Conservation (phyloP, 2,888 invertebrate genomes). For the Eristalis pertinax region DNA sequence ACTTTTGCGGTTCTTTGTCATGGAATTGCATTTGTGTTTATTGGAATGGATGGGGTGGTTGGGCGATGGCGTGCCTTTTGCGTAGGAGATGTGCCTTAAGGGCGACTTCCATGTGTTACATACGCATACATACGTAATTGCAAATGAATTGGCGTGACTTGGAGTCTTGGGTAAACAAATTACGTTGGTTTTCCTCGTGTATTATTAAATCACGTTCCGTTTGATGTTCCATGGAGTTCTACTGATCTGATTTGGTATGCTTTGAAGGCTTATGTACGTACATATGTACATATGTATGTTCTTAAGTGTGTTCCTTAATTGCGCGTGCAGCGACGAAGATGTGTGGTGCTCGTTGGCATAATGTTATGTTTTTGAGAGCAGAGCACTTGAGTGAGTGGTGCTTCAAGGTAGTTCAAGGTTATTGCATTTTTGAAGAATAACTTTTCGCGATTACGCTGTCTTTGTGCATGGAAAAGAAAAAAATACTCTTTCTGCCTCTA, state of each 20-base stretch:
- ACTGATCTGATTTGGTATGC: neutral
- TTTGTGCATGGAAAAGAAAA: neutral
- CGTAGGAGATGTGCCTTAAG: neutral
- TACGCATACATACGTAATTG: neutral
- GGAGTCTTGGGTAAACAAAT: constrained; percentile 26
- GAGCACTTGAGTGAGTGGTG: neutral
- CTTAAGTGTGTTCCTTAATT: neutral
- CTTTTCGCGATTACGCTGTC: neutral
- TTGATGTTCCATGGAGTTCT: constrained; percentile 8
- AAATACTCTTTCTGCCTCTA: too few species aligned
- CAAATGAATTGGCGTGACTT: constrained; percentile 32
- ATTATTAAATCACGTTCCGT: constrained; percentile 26
- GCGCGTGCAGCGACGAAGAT: neutral
- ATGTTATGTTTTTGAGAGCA: neutral
- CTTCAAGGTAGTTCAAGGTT: neutral
- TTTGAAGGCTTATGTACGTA: neutral
- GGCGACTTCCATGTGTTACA: neutral
- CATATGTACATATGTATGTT: neutral
- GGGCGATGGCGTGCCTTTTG: neutral
- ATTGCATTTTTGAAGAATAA: neutral
- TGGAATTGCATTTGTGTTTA: constrained; percentile 25
- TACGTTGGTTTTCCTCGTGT: constrained; percentile 8
- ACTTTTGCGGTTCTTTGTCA: constrained; percentile 30
- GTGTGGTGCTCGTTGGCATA: neutral
- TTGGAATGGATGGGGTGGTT: neutral